These are phyloP conservation scores for Acanthurus tractus DNA, from an alignment of 2,797 vertebrate species.

Conservation along the genomic window DNA sequence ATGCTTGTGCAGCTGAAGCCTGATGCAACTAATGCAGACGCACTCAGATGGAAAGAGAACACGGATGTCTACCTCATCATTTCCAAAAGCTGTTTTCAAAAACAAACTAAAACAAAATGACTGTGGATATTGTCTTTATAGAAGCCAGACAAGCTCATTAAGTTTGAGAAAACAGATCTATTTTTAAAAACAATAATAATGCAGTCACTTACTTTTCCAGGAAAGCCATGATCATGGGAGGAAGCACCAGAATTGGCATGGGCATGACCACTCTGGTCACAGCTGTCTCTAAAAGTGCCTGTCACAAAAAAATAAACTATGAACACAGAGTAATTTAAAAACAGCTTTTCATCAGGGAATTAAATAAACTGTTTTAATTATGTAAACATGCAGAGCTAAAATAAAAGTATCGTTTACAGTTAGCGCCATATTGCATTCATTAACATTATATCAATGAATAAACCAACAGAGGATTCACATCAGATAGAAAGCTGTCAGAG, in stretches of 20 bases:
- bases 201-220: constrained; percentile 92
- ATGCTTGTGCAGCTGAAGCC: neutral
- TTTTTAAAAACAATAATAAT: neutral
- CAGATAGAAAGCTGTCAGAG: neutral
- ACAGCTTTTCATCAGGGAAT: neutral
- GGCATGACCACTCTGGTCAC: constrained; percentile 93
- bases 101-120: too few species aligned
- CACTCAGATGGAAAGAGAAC: too few species aligned
- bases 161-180: too few species aligned
- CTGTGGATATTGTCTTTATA: too few species aligned
- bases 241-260: constrained; percentile 94
- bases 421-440: neutral
- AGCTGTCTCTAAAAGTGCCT: constrained; percentile 94
- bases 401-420: neutral
- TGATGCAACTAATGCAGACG: neutral
- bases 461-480: neutral
- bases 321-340: neutral
- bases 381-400: neutral
- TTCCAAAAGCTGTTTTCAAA: too few species aligned
- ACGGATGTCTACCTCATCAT: too few species aligned
- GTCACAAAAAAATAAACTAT: constrained; percentile 42
- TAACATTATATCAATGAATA: neutral
- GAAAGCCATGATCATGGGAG: constrained; percentile 92
- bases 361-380: neutral
- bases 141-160: too few species aligned